These are phyloP conservation scores for Cinclus cinclus DNA, from an alignment of 2,113 vertebrate genomes.

Conservation along the genomic window DNA sequence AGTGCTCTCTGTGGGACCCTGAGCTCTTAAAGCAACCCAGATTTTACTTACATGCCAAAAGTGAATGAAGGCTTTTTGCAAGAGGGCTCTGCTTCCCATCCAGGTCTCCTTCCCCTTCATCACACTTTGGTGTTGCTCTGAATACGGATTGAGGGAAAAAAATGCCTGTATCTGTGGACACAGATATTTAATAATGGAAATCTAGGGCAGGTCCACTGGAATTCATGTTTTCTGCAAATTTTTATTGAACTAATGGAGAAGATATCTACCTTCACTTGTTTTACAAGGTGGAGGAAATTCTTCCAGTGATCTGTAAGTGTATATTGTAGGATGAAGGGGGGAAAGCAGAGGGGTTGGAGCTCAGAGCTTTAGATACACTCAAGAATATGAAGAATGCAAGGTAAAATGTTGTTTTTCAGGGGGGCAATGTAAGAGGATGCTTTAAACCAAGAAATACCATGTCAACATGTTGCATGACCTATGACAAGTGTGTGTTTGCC, in stretches of 20 bases:
- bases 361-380: neutral
- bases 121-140: neutral
- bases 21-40: neutral
- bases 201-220: neutral
- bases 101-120: neutral
- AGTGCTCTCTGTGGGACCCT: neutral
- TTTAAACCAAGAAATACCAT: neutral
- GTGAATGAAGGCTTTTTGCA: neutral
- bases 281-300: neutral
- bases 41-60: neutral
- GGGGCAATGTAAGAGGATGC: neutral
- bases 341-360: neutral
- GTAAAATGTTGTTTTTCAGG: neutral
- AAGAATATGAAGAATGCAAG: neutral
- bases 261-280: neutral
- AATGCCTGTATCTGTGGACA: neutral
- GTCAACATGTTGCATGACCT: neutral
- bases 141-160: neutral
- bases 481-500: neutral
- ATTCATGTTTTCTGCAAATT: neutral
- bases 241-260: neutral
- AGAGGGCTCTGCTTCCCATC: neutral
- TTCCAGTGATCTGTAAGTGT: neutral
- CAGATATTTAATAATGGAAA: neutral
- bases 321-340: neutral